Evolutionary conservation across 2,113 vertebrate species (phyloP), one percentile per base, ranked within the genome.

Genomic region (Saimiri boliviensis): DNA sequence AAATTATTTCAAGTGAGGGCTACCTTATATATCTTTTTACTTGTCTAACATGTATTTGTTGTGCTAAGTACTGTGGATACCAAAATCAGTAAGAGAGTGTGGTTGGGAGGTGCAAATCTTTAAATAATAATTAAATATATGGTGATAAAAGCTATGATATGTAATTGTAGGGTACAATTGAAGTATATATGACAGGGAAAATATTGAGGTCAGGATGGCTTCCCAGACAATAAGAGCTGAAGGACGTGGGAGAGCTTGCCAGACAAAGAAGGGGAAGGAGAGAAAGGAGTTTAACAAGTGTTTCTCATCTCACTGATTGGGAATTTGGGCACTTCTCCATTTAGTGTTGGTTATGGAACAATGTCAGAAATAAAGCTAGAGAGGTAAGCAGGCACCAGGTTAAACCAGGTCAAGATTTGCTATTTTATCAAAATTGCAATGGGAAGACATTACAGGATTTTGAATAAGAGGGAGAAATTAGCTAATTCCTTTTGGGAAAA

Each of bases 81-180:
- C 14, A 76, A 87, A 89, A 92, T 74, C 13, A 86, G 21, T 84
- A 88, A 91, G 25, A 60, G 16, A 77, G 10, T 71, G 19, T 84
- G 20, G 4, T 45, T 91, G 52, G n/a, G 49, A 9, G 47, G n/a
- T 27, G 54, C 21, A 17, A 23, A 52, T 60, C 32, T 89, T 92
- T 90, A 94, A 86, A 60, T 71, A 87, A 86, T 47, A 84, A 71
- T 66, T 83, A 93, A 71, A 87, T 54, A 25, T 32, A 71, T n/a
- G 40, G 3, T 87, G 56, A 23, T 30, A 56, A 89, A 68, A 91
- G n/a, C 42, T 52, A 16, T 68, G 20, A 60, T n/a, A 45, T 68
- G 7, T 19, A 68, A 76, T 73, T 84, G 35, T 23, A 52, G 25
- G 30, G 14, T 52, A 6, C 30, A 40, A 2, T 63, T 54, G 90